Conservation (phyloP, 2,797 vertebrate genomes). For the Parauchenoglanis ngamensis region DNA sequence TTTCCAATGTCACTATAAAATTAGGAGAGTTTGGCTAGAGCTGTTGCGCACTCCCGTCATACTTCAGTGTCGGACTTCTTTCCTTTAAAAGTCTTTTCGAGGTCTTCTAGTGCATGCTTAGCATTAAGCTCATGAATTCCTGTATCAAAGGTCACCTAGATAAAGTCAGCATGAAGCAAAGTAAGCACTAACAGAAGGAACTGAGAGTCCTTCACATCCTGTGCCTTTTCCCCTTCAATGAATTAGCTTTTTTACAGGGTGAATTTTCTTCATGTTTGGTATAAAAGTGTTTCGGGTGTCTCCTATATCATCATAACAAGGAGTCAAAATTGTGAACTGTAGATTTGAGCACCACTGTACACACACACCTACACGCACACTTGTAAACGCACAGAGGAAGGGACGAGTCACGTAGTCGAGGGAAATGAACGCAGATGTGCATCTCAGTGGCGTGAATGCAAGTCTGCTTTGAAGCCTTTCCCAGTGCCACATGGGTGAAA, state of each 20-base stretch:
- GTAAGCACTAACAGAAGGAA: not conserved
- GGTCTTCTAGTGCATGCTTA: no score
- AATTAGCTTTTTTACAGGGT: no score
- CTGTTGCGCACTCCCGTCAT: no score
- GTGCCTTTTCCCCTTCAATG: not conserved
- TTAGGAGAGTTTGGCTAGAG: no score
- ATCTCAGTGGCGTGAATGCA: not conserved
- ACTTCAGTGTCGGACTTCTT: no score
- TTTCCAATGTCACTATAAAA: no score
- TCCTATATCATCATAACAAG: not conserved
- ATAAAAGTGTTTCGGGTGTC: not conserved
- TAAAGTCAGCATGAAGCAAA: not conserved
- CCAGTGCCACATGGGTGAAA: not conserved
- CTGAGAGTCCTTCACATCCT: not conserved
- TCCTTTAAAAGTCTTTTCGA: no score
- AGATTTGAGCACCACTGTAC: not conserved
- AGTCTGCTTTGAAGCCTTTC: slow-evolving; percentile 25
- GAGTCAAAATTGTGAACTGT: not conserved
- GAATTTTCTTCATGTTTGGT: not conserved
- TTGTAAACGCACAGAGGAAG: not conserved
- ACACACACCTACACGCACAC: not conserved
- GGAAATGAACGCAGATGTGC: slow-evolving; percentile 28
- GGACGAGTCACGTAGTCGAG: slow-evolving; percentile 25
- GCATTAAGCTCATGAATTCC: not conserved
- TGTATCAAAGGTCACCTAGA: not conserved